Conservation (phyloP, 2,797 vertebrate genomes). For the Enteromius argenteus region DNA sequence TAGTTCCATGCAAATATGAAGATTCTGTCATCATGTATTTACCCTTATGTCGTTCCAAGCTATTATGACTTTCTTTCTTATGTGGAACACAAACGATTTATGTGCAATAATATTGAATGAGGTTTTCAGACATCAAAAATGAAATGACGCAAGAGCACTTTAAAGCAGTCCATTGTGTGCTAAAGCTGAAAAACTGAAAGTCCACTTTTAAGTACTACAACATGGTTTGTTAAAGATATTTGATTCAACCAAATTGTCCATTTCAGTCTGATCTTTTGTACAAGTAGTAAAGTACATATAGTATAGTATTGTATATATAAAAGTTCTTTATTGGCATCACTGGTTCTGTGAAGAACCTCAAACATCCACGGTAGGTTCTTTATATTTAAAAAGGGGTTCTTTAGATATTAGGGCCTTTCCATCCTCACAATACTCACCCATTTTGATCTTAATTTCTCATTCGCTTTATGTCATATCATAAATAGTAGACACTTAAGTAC, state of each 20-base stretch:
- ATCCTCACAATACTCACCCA: no score
- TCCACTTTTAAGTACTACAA: background rate
- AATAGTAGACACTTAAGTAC: no score
- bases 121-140: background rate
- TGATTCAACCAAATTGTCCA: background rate
- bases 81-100: background rate
- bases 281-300: no score
- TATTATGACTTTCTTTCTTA: background rate
- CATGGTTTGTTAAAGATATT: background rate
- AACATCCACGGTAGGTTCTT: no score
- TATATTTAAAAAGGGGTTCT: no score
- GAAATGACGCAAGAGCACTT: background rate
- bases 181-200: background rate
- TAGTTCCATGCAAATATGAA: background rate
- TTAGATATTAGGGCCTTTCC: no score
- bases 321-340: background rate
- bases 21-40: constrained; percentile 5
- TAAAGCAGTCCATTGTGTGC: background rate
- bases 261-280: background rate
- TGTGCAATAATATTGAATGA: background rate
- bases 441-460: no score
- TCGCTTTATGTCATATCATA: no score
- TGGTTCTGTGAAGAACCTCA: no score
- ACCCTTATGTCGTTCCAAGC: background rate
- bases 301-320: no score